These are phyloP conservation scores for Apantesis nais DNA, from an alignment of 2,888 invertebrate genomes.

Conservation along the genomic window DNA sequence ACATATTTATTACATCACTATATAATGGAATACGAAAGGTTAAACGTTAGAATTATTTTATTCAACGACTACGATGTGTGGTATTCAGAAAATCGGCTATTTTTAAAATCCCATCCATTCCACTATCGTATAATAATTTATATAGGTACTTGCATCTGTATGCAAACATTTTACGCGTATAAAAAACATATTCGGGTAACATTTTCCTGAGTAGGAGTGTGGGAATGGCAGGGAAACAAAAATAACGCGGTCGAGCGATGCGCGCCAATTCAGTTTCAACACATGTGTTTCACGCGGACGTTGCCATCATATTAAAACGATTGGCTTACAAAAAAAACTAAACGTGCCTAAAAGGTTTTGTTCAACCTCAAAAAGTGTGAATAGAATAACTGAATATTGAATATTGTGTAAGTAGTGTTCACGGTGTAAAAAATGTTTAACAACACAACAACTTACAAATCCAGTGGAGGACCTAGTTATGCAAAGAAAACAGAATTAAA, in stretches of 20 bases:
- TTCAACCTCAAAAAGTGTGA: slow-evolving; percentile 41
- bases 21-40: neutral
- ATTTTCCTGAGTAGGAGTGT: slow-evolving; percentile 71
- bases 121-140: neutral
- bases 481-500: slow-evolving; percentile 49
- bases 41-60: neutral
- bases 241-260: slow-evolving; percentile 71
- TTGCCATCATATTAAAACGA: slow-evolving; percentile 62
- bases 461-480: slow-evolving; percentile 52
- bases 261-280: slow-evolving; percentile 66
- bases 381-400: slow-evolving; percentile 37
- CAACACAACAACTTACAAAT: slow-evolving; percentile 65
- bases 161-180: slow-evolving; percentile 19
- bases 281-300: slow-evolving; percentile 64
- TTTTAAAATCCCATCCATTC: neutral
- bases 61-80: neutral
- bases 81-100: neutral
- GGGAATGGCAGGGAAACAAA: slow-evolving; percentile 68
- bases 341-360: slow-evolving; percentile 39
- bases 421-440: slow-evolving; percentile 63
- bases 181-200: slow-evolving; percentile 51
- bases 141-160: slow-evolving; percentile 4
- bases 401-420: slow-evolving; percentile 22
- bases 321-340: slow-evolving; percentile 46
- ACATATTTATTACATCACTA: no score